These are phyloP conservation scores for Phasia obesa DNA, from an alignment of 2,888 invertebrate species.

Conservation along the genomic window DNA sequence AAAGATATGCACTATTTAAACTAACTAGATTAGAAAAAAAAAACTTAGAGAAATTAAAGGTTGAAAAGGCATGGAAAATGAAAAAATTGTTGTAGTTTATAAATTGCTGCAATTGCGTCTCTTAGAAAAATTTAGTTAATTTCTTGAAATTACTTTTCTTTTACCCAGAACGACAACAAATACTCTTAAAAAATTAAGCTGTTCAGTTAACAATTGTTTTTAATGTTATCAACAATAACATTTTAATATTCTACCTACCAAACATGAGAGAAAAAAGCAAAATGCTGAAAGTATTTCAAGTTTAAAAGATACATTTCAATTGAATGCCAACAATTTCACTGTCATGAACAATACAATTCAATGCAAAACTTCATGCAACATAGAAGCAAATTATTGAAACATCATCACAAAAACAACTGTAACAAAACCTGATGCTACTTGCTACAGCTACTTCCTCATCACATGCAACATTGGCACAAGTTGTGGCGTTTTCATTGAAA, in stretches of 20 bases:
- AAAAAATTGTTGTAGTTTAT: no score
- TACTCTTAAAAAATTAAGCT: no score
- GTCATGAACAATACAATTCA: conserved; percentile 74
- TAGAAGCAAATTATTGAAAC: conserved; percentile 41
- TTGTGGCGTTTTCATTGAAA: conserved; percentile 28
- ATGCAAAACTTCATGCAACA: conserved; percentile 55
- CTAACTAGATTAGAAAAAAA: neutral
- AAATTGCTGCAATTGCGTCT: neutral
- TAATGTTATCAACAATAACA: no score
- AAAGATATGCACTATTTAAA: conserved; percentile 49
- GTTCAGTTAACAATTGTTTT: no score
- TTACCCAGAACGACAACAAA: no score
- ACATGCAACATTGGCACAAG: conserved; percentile 62
- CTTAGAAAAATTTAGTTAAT: no score
- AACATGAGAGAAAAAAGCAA: conserved; percentile 20
- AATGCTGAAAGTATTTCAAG: neutral
- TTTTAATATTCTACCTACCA: neutral
- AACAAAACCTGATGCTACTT: conserved; percentile 38
- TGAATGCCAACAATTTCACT: conserved; percentile 79
- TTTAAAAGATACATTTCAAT: conserved; percentile 27
- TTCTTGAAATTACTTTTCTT: no score
- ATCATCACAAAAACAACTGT: conserved; percentile 3
- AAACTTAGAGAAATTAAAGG: neutral
- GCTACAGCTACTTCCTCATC: conserved; percentile 42
- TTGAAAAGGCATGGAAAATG: no score